Evolutionary conservation across 2,113 vertebrate genomes (phyloP).

Genomic region (Tetrao urogallus): DNA sequence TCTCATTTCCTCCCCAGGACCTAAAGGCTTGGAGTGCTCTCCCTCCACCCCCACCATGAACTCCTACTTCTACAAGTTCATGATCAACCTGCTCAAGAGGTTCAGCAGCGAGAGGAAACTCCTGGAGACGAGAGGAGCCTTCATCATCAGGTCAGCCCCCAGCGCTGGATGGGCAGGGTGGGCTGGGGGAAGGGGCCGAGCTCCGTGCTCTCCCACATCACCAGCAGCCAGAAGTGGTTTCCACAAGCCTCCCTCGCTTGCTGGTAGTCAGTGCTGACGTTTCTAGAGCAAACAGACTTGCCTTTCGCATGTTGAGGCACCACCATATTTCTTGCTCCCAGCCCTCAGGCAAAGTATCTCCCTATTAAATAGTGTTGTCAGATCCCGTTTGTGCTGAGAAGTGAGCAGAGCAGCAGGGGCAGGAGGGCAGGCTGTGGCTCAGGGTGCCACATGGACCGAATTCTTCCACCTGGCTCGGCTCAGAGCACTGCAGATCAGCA

Average conservation of each 20-base stretch:
- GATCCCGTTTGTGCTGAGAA: background rate
- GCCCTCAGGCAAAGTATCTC: background rate
- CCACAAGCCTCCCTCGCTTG: background rate
- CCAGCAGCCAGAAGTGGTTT: background rate
- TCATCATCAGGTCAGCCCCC: constrained; percentile 89
- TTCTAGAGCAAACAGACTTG: background rate
- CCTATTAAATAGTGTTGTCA: background rate
- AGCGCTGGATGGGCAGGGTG: background rate
- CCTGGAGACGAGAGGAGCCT: constrained; percentile 91
- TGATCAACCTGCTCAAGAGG: constrained; percentile 96
- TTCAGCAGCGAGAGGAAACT: constrained; percentile 95
- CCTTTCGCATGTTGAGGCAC: background rate
- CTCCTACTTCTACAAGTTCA: constrained; percentile 98
- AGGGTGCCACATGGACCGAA: background rate
- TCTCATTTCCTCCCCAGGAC: constrained; percentile 62
- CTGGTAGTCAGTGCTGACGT: background rate
- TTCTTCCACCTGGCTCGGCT: background rate
- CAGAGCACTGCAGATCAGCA: background rate
- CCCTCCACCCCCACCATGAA: constrained; percentile 99
- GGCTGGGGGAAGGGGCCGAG: fast-evolving
- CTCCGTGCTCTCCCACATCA: fast-evolving
- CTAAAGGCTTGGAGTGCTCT: constrained; percentile 87
- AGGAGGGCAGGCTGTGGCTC: background rate
- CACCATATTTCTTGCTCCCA: background rate
- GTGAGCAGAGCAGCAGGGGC: background rate